Evolutionary conservation across 2,888 invertebrate species (phyloP).

Genomic region (Melanchra persicariae): DNA sequence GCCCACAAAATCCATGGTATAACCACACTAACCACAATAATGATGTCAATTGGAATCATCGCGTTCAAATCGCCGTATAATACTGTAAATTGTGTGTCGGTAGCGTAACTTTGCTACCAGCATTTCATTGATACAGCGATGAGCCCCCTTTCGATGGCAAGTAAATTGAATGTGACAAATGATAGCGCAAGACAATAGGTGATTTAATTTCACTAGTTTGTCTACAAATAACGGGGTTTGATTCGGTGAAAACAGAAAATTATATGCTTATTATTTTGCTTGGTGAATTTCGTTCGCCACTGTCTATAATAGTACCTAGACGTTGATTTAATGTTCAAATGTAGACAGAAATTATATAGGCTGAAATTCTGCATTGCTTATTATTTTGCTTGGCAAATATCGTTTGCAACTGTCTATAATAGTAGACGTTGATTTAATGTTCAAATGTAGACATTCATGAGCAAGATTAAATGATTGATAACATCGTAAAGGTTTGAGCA

Average conservation of each 20-base stretch:
- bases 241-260: slow-evolving; percentile 42
- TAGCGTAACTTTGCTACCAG: slow-evolving; percentile 48
- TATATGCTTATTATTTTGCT: not conserved
- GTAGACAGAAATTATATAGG: too few relatives aligned
- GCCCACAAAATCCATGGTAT: slow-evolving; percentile 34
- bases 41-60: slow-evolving; percentile 62
- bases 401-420: not conserved
- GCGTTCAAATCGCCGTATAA: slow-evolving; percentile 78
- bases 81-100: slow-evolving; percentile 68
- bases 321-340: not conserved
- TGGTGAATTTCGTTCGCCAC: not conserved
- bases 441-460: not conserved
- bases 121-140: slow-evolving; percentile 48
- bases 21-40: slow-evolving; percentile 55
- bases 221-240: slow-evolving; percentile 1
- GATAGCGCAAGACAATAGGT: slow-evolving; percentile 37
- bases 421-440: not conserved
- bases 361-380: too few relatives aligned
- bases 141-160: slow-evolving; percentile 25
- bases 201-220: slow-evolving; percentile 43
- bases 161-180: slow-evolving; percentile 64
- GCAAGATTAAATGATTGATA: not conserved
- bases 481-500: not conserved
- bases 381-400: not conserved
- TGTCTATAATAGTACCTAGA: not conserved